A percentile compares a stretch with the other conserved stretches of the same genome.
Evolutionary conservation across 2,797 vertebrate genomes (phyloP).

Genomic region (Mareca penelope): DNA sequence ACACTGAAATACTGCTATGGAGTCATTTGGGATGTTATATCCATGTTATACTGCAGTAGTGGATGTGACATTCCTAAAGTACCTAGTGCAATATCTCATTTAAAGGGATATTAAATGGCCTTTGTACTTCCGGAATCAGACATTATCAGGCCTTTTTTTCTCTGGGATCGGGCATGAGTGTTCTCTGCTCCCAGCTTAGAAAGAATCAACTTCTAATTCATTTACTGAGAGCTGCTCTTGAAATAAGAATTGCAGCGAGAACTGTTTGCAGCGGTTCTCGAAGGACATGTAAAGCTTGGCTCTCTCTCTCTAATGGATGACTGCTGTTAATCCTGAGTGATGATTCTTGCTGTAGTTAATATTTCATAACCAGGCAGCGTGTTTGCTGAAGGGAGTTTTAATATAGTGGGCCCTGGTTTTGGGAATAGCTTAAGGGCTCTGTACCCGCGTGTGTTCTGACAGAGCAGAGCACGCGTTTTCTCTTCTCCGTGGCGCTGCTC

Average conservation of each 20-base stretch:
- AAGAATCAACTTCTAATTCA: not conserved
- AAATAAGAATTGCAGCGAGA: not conserved
- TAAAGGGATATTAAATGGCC: not conserved
- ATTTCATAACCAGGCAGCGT: not conserved
- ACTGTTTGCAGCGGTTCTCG: not conserved
- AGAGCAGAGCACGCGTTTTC: not conserved
- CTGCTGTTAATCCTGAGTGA: not conserved
- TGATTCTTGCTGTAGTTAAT: not conserved
- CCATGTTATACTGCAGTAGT: not conserved
- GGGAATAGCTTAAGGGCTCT: not conserved
- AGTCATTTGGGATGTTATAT: not conserved
- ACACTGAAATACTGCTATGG: not conserved
- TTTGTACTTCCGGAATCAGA: not conserved
- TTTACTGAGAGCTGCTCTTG: not conserved
- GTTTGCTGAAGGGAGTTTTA: slow-evolving; percentile 10
- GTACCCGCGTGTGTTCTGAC: not conserved
- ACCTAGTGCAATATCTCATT: not conserved
- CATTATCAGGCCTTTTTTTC: not conserved
- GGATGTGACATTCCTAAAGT: not conserved
- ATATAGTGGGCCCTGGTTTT: not conserved
- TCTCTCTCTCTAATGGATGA: not conserved
- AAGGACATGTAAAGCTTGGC: not conserved
- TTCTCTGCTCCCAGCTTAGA: not conserved
- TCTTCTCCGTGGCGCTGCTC: not conserved
- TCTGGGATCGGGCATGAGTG: not conserved